Conservation (phyloP, 2,113 vertebrate species). For the Pomatostomus ruficeps region DNA sequence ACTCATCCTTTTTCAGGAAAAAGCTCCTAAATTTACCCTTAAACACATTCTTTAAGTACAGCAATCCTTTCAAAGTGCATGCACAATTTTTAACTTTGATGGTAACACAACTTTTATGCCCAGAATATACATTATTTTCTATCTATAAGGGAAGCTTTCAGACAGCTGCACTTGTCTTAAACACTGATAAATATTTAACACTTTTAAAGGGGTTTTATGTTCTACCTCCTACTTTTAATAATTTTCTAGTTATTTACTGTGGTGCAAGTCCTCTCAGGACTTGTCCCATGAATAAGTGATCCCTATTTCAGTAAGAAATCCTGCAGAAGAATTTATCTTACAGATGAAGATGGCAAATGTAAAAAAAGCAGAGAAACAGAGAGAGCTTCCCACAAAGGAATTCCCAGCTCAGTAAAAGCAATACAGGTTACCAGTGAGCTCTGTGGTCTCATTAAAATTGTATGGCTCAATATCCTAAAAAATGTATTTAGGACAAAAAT, state of each 20-base stretch:
- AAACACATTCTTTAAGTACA: not conserved
- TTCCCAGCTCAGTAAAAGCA: not conserved
- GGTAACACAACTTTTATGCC: not conserved
- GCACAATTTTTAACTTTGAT: not conserved
- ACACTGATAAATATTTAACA: not conserved
- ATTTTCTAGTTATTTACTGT: not conserved
- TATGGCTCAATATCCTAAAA: not conserved
- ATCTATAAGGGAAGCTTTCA: not conserved
- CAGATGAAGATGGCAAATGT: not conserved
- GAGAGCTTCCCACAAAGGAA: not conserved
- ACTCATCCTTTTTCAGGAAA: not conserved
- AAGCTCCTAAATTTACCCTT: not conserved
- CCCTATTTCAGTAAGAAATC: not conserved
- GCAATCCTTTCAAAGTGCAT: not conserved
- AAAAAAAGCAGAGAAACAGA: not conserved
- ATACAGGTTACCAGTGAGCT: fast-evolving
- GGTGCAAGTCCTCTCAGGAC: not conserved
- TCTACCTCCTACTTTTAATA: not conserved
- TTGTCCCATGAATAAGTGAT: not conserved
- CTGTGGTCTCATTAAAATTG: not conserved
- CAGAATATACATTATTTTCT: not conserved
- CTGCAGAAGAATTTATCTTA: not conserved
- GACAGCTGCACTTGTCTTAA: not conserved
- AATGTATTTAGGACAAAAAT: not conserved
- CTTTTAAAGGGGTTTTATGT: not conserved